Evolutionary conservation across 2,113 vertebrate species (phyloP).

Genomic region (Thalassarche chlororhynchos): DNA sequence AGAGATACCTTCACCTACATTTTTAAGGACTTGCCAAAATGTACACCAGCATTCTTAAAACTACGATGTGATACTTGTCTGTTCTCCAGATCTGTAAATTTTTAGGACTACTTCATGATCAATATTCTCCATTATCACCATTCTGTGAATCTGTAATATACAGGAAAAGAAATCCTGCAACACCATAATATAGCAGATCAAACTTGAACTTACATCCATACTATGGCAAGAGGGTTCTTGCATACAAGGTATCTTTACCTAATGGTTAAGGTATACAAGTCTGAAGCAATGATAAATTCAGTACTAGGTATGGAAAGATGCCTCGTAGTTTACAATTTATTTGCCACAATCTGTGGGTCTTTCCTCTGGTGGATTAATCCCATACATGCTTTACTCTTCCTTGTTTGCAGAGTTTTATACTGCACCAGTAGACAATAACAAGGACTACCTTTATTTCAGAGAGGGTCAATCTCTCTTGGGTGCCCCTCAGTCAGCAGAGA

Average conservation of each 20-base stretch:
- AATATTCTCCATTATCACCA: not conserved
- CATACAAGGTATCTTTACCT: not conserved
- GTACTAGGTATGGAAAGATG: not conserved
- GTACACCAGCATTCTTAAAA: not conserved
- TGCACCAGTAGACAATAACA: not conserved
- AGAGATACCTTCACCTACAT: not conserved
- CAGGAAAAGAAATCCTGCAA: not conserved
- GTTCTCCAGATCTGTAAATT: not conserved
- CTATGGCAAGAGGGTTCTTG: not conserved
- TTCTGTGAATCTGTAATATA: no score
- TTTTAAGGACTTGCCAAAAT: not conserved
- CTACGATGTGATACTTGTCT: not conserved
- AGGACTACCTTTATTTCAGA: not conserved
- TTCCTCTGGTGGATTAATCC: not conserved
- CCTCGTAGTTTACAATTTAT: not conserved
- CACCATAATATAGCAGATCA: not conserved
- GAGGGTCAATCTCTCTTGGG: no score
- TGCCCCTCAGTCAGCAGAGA: not conserved
- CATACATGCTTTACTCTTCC: not conserved
- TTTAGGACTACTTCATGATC: not conserved
- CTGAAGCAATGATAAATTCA: not conserved
- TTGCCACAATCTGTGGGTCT: not conserved
- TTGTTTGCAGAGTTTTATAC: not conserved
- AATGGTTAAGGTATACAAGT: not conserved
- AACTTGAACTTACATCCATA: not conserved